Conservation (phyloP, 2,888 invertebrate species). For the Julus scanicus region DNA sequence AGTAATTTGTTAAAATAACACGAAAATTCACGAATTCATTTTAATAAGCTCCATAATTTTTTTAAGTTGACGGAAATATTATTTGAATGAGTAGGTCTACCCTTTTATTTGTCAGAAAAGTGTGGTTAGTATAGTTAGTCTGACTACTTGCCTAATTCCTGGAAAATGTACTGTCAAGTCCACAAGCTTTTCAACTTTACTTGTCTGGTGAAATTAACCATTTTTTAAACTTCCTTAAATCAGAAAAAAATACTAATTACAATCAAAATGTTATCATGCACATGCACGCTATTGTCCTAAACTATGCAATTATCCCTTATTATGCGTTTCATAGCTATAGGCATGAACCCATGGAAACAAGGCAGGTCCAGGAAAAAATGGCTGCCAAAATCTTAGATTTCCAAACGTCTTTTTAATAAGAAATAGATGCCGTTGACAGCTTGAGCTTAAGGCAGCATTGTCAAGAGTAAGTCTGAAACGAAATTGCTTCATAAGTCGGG, state of each 20-base stretch:
- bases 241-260: neutral
- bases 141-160: neutral
- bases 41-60: too few relatives aligned
- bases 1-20: too few relatives aligned
- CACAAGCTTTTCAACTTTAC: neutral
- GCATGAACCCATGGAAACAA: neutral
- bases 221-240: neutral
- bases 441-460: neutral
- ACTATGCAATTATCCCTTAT: neutral
- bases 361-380: neutral
- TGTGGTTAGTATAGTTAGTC: neutral
- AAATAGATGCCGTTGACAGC: slow-evolving; percentile 7
- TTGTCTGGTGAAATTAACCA: neutral
- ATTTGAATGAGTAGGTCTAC: too few relatives aligned
- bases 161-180: neutral
- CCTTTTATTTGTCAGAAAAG: neutral
- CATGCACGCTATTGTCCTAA: neutral
- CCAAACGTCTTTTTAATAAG: neutral
- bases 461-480: neutral
- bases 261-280: neutral
- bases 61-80: too few relatives aligned
- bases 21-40: too few relatives aligned
- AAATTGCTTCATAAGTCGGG: slow-evolving; percentile 5
- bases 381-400: slow-evolving; percentile 31
- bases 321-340: neutral